Evolutionary conservation across 2,113 vertebrate genomes (phyloP), one percentile per base, ranked within the genome.

Genomic region (Collichthys lucidus): DNA sequence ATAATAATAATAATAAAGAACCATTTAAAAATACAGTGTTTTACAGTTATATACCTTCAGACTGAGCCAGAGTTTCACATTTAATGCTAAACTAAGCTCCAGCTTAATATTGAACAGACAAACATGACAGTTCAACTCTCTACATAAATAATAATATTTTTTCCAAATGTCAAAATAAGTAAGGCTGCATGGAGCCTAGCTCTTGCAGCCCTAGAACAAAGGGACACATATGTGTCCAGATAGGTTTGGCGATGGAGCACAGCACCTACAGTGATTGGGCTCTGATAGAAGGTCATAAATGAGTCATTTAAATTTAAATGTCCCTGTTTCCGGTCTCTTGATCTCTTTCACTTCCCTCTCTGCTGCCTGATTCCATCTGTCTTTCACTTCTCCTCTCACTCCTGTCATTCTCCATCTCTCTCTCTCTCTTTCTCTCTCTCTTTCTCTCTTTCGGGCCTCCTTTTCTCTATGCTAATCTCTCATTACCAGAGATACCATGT

Each of bases 401-500:
- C 49, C 55, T 61, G 59, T 73, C 60, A 40, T 69, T 72, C 53
- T 42, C 80, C 67, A 86, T 7, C 74, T 66, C 80, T 26, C 26
- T 26, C 26, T 26, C 26, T 71, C 53, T 42, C 80, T 26, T 2
- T 26, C 70, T 88, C 31, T 66, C 80, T 68, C 53, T 42, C 79
- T 35, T 67, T 88, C 80, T 77, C 62, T 31, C 65, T 61, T 24
- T 53, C 62, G 20, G 1, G 59, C 76, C 35, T 77, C 31, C 64
- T 19, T 83, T 88, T 86, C 80, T 76, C 69, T 56, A 1, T 9
- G 11, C 56, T 89, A 85, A 89, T 91, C 79, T 89, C 71, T 78
- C 85, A 85, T 90, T 88, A 90, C 78, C 88, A 87, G 84, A 82
- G 89, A 82, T 84, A 86, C 86, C 84, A 84, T 82, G 74, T 86